Conservation (phyloP, 2,888 invertebrate species). For the Acrobasis consociella region DNA sequence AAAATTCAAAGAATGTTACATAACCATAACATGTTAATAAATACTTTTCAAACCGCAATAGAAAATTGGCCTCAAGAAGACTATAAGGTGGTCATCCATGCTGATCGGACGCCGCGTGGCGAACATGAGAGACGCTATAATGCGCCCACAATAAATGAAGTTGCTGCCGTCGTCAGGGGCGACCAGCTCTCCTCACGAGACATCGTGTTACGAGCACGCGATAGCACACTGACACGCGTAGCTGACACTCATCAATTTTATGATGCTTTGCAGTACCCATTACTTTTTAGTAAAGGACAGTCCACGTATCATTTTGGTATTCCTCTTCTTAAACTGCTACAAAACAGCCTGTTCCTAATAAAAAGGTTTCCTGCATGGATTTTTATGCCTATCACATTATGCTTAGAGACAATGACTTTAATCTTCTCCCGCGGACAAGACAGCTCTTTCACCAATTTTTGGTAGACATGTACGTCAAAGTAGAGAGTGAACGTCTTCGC, state of each 20-base stretch:
- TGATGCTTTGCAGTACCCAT: too few species aligned
- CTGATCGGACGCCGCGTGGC: conserved; percentile 41
- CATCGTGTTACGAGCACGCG: conserved; percentile 38
- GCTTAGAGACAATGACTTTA: too few species aligned
- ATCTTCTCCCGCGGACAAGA: too few species aligned
- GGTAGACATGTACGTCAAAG: too few species aligned
- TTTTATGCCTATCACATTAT: too few species aligned
- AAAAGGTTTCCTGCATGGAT: too few species aligned
- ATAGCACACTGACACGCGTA: conserved; percentile 38
- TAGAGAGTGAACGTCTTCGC: too few species aligned
- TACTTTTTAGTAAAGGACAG: too few species aligned
- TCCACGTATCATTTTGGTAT: too few species aligned
- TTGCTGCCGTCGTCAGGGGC: conserved; percentile 39
- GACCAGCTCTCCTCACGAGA: conserved; percentile 35
- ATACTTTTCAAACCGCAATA: conserved; percentile 41
- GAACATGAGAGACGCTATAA: conserved; percentile 44
- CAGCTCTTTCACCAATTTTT: too few species aligned
- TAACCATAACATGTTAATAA: conserved; percentile 38
- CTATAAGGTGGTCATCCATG: conserved; percentile 41
- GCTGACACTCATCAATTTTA: conserved; percentile 42
- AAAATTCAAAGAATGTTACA: conserved; percentile 42
- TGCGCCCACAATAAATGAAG: conserved; percentile 39
- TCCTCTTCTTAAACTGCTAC: too few species aligned
- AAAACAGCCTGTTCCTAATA: too few species aligned
- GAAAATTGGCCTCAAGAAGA: conserved; percentile 39